Conservation (phyloP, 1,140 invertebrate genomes). For the Trichoplusia ni region DNA sequence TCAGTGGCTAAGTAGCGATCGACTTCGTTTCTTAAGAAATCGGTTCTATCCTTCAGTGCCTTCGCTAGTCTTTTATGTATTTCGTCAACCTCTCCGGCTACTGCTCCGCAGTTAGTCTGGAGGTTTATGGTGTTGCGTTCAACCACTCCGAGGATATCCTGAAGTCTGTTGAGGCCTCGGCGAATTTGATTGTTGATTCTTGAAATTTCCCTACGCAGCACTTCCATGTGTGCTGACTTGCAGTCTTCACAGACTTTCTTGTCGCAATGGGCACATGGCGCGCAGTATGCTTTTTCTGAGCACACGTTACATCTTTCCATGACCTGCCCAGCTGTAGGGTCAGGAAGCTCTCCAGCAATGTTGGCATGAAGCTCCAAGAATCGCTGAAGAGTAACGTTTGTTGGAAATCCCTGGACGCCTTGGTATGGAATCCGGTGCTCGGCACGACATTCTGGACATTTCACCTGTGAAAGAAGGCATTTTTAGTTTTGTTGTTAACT, state of each 20-base stretch:
- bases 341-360: constrained; percentile 94
- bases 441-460: constrained; percentile 99
- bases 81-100: constrained; percentile 96
- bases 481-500: not conserved
- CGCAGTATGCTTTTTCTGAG: constrained; percentile 96
- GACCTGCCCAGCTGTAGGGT: constrained; percentile 90
- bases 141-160: constrained; percentile 91
- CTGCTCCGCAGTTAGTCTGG: constrained; percentile 91
- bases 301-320: constrained; percentile 95
- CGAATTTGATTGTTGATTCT: constrained; percentile 96
- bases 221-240: constrained; percentile 97
- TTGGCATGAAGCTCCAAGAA: constrained; percentile 97
- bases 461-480: constrained; percentile 85
- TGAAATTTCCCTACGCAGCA: constrained; percentile 95
- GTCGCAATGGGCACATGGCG: constrained; percentile 95
- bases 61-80: constrained; percentile 94
- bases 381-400: constrained; percentile 96
- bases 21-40: constrained; percentile 93
- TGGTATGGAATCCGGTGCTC: constrained; percentile 98
- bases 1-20: constrained; percentile 93
- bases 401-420: constrained; percentile 97
- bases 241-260: constrained; percentile 95
- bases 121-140: constrained; percentile 93
- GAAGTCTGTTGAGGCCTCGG: constrained; percentile 91
- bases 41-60: constrained; percentile 95